Percentiles rank a stretch among this genome's conserved stretches.
Evolutionary conservation across 1,140 invertebrate species (phyloP).

Genomic region (Neodiprion fabricii): DNA sequence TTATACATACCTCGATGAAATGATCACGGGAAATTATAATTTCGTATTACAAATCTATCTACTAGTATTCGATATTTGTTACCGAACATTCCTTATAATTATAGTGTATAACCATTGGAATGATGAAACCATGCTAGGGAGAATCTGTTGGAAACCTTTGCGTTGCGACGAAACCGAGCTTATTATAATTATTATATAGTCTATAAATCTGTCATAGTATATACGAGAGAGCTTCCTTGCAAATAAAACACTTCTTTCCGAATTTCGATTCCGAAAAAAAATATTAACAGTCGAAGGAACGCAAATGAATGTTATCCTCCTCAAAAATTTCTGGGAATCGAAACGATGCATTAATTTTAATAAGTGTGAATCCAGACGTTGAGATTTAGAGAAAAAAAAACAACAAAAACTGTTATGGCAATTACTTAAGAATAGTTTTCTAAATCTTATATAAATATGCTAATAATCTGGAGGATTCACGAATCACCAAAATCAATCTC

Average conservation of each 20-base stretch:
- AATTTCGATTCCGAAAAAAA: conserved; percentile 6
- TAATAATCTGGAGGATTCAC: conserved; percentile 49
- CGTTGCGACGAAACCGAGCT: neutral
- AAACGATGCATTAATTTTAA: conserved; percentile 47
- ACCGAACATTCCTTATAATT: neutral
- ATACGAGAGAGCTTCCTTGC: conserved; percentile 4
- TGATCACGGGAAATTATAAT: neutral
- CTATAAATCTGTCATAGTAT: neutral
- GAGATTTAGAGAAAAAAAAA: conserved; percentile 13
- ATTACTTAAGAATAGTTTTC: conserved; percentile 35
- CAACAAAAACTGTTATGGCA: conserved; percentile 44
- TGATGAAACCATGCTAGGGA: neutral
- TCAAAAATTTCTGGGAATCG: neutral
- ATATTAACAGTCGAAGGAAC: neutral
- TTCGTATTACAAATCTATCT: neutral
- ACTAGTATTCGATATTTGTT: neutral
- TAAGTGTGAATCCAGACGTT: conserved; percentile 52
- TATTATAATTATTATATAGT: neutral
- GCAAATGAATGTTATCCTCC: too few species aligned
- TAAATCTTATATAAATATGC: conserved; percentile 39
- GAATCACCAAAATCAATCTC: conserved; percentile 54
- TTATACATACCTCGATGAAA: neutral
- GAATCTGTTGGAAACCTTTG: neutral
- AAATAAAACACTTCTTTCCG: neutral
- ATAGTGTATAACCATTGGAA: neutral